Base-by-base conservation (phyloP, 1,140 invertebrate genomes). In the Colletes latitarsis region DNA sequence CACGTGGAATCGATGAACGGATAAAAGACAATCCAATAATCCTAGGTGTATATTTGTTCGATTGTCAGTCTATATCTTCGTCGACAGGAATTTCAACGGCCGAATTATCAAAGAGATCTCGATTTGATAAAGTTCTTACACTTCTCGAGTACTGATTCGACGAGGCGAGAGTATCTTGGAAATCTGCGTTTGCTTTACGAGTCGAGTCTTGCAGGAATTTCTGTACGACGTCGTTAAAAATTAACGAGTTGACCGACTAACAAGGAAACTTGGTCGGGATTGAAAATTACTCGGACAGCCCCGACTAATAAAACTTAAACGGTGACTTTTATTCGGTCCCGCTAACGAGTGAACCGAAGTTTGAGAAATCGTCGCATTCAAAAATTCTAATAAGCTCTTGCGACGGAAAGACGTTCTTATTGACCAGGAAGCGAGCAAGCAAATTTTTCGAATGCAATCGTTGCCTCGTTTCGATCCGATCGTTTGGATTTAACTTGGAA, bases 31-130 rank as follows among this genome's bases (percentile, higher is more conserved):
- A 68, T 53, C 15, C 69, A 43, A 68, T 67, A 82, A 71, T 64
- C 74, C 39, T 58, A 14, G 39, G 9, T 17, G 62, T 17, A 17
- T 15, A 6, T 43, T 17, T 14, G 4, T 17, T 9, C 49, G 6
- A 8, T 14, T 3, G n/a, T 49, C 46, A 6, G n/a, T 46, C n/a
- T 14, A 6, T 64, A 74, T 62, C 69, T 74, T 39, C 53, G 57
- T 67, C 72, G 58, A 4, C 39, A 64, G 68, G 82, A 77, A 83
- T 83, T 83, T 82, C 79, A 83, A 82, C 81, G 72, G 72, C 6
- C 39, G 73, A 81, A 77, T 77, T 77, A 77, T 67, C 53, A 52
- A 53, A 60, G 72, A 55, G 79, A 46, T 71, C 66, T 43, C 39
- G 58, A 49, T 49, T 49, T 10, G 10, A 49, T 10, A 3, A 49